Percentiles rank a stretch among this genome's conserved stretches.
Evolutionary conservation across 2,113 vertebrate species (phyloP).

Genomic region (Aphyosemion australe): DNA sequence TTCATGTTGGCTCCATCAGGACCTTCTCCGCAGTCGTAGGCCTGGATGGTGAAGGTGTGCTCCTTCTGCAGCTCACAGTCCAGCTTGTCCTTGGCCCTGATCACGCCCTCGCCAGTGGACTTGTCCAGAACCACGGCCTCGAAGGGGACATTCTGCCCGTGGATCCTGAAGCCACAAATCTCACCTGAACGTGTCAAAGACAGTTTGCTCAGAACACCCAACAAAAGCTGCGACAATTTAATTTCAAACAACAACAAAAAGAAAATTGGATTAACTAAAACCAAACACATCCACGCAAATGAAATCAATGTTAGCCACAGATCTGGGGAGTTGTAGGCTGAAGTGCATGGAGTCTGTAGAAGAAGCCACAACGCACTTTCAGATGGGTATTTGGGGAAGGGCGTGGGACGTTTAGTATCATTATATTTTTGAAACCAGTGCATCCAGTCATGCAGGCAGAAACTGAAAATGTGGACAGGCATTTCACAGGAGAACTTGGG

Average conservation of each 20-base stretch:
- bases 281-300: slow-evolving; percentile 63
- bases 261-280: slow-evolving; percentile 18
- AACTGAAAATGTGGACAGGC: slow-evolving; percentile 89
- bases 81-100: slow-evolving; percentile 91
- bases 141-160: slow-evolving; percentile 94
- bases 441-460: slow-evolving; percentile 99
- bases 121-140: slow-evolving; percentile 97
- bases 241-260: neutral
- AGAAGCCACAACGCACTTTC: slow-evolving; percentile 86
- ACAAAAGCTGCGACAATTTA: neutral
- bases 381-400: slow-evolving; percentile 80
- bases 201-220: slow-evolving; percentile 41
- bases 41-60: slow-evolving; percentile 96
- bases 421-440: slow-evolving; percentile 88
- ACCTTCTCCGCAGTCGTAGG: slow-evolving; percentile 94
- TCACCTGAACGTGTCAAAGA: slow-evolving; percentile 84
- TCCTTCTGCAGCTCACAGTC: slow-evolving; percentile 98
- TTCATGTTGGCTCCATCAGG: slow-evolving; percentile 89
- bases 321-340: slow-evolving; percentile 84
- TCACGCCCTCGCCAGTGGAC: slow-evolving; percentile 93
- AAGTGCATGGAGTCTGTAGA: slow-evolving; percentile 84
- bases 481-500: slow-evolving; percentile 96
- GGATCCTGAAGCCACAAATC: slow-evolving; percentile 98
- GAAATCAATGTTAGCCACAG: slow-evolving; percentile 72
- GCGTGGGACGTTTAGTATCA: slow-evolving; percentile 82